Conservation (phyloP, 2,113 vertebrate species). For the Protomyctophum bolini region DNA sequence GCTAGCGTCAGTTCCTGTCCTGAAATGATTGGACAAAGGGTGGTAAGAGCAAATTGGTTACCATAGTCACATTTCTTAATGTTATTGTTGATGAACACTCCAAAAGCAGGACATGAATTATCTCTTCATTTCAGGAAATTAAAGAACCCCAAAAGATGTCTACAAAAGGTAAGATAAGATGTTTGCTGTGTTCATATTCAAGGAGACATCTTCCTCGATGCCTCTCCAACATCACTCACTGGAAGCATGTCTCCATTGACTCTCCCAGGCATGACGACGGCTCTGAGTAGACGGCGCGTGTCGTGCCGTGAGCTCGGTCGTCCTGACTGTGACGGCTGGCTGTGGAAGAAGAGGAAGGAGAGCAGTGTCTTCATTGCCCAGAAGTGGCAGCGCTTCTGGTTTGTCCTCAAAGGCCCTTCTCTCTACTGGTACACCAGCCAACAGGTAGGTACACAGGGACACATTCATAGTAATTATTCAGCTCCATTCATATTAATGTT, state of each 20-base stretch:
- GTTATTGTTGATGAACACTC: not conserved
- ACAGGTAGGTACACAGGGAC: conserved; percentile 77
- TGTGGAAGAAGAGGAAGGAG: conserved; percentile 90
- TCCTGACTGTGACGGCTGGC: conserved; percentile 94
- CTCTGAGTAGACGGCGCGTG: conserved; percentile 89
- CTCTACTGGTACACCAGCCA: conserved; percentile 93
- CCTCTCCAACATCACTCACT: not conserved
- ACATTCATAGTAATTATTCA: not conserved
- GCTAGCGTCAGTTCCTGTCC: conserved; percentile 71
- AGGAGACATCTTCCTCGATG: not conserved
- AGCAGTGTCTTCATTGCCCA: conserved; percentile 87
- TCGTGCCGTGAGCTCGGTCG: conserved; percentile 90
- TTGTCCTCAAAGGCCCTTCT: conserved; percentile 87
- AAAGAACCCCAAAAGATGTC: conserved; percentile 67
- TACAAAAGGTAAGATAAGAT: conserved; percentile 72
- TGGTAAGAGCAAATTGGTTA: conserved; percentile 54
- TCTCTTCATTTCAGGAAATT: conserved; percentile 59
- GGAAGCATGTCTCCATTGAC: not conserved
- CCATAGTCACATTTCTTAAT: not conserved
- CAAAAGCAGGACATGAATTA: not conserved
- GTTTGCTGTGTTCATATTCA: not conserved
- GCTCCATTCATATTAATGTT: too few species aligned
- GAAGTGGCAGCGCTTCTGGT: conserved; percentile 98
- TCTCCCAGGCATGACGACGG: conserved; percentile 64
- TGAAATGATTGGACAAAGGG: conserved; percentile 76